A percentile compares a stretch with the other conserved stretches of the same genome.
Evolutionary conservation across 2,888 invertebrate species (phyloP).

Genomic region (Mythimna ferrago): DNA sequence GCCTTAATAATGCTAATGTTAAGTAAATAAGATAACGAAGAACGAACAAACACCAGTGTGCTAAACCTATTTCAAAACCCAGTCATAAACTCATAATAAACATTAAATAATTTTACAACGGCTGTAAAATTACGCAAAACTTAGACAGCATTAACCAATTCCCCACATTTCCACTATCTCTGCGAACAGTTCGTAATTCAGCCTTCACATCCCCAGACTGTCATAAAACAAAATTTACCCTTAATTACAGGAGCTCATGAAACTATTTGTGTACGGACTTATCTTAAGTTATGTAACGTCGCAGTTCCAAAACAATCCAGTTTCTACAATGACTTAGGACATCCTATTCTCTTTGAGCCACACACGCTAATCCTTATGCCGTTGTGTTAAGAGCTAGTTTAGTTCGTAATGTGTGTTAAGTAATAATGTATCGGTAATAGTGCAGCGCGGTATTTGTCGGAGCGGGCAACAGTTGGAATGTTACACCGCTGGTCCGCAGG

Average conservation of each 20-base stretch:
- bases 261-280: conserved; percentile 65
- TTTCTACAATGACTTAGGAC: conserved; percentile 66
- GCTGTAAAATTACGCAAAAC: conserved; percentile 52
- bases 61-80: conserved; percentile 5
- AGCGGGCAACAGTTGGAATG: conserved; percentile 66
- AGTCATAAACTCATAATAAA: conserved; percentile 27
- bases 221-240: conserved; percentile 64
- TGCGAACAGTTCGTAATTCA: conserved; percentile 54
- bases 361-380: conserved; percentile 43
- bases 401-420: conserved; percentile 39
- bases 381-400: conserved; percentile 49
- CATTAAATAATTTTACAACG: conserved; percentile 51
- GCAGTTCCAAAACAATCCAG: conserved; percentile 66
- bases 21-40: neutral
- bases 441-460: conserved; percentile 64
- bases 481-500: conserved; percentile 59
- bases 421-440: conserved; percentile 61
- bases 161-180: conserved; percentile 51
- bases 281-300: conserved; percentile 65
- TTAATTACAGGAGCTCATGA: conserved; percentile 61
- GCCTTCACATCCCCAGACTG: conserved; percentile 53
- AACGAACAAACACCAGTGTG: neutral
- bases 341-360: conserved; percentile 53
- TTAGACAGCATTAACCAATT: conserved; percentile 50
- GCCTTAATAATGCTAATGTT: neutral